A percentile compares a stretch with the other conserved stretches of the same genome.
Evolutionary conservation across 2,888 invertebrate genomes (phyloP).

Genomic region (Dasysyrphus tricinctus): DNA sequence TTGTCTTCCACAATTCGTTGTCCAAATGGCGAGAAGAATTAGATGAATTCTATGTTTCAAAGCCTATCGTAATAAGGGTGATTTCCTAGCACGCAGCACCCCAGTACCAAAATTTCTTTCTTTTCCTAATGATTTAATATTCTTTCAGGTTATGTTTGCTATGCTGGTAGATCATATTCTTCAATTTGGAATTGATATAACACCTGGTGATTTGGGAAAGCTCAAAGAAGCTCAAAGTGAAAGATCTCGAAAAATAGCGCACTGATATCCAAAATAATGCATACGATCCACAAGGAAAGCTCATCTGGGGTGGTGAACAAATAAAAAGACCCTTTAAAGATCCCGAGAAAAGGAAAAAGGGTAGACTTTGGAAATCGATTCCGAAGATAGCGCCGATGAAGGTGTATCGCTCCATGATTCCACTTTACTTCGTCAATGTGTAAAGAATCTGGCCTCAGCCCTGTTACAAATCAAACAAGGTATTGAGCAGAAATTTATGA

Average conservation of each 20-base stretch:
- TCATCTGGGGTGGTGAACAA: too few species aligned
- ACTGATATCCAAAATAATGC: conserved; percentile 85
- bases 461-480: too few species aligned
- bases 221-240: conserved; percentile 90
- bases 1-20: too few species aligned
- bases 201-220: conserved; percentile 92
- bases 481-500: too few species aligned
- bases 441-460: too few species aligned
- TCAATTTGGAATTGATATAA: conserved; percentile 95
- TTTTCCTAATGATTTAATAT: neutral
- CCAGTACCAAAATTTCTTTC: too few species aligned
- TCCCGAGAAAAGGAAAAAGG: conserved; percentile 84
- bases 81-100: too few species aligned
- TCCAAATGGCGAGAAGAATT: too few species aligned
- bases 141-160: conserved; percentile 78
- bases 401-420: conserved; percentile 78
- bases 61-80: too few species aligned
- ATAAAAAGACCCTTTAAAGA: too few species aligned
- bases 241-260: conserved; percentile 88
- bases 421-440: conserved; percentile 80
- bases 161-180: conserved; percentile 91
- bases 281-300: conserved; percentile 89
- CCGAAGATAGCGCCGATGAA: conserved; percentile 79
- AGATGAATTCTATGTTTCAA: too few species aligned
- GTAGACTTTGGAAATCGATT: conserved; percentile 78